Evolutionary conservation across 2,797 vertebrate genomes (phyloP), one percentile per base, ranked within the genome.

Genomic region (Serranus cabrilla): DNA sequence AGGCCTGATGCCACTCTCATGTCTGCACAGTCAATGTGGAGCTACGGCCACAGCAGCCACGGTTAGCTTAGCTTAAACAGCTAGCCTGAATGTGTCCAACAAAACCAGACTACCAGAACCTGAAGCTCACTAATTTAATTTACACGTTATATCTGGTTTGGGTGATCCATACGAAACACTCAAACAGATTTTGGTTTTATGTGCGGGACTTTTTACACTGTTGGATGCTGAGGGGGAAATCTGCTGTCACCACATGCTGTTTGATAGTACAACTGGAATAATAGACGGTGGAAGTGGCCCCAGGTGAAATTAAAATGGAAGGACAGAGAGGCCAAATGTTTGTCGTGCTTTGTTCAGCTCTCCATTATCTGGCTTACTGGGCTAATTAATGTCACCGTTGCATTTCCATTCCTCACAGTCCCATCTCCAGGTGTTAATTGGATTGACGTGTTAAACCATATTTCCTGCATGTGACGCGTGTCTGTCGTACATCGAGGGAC

Each of bases 341-440:
- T 63, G 46, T 70, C 8, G 0, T 1, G 3, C 49, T 64, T 39
- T 61, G 46, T 51, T 67, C 49, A 50, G 7, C 66, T 63, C 17
- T 3, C 5, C 23, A 55, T 82, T 40, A 49, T 76, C 46, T 25
- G 68, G 56, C 39, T 69, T 40, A 56, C 11, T 4, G 47, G 43
- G 61, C 52, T 79, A 71, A 80, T 82, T 80, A 51, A 62, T 74
- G 61, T 82, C 55, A 76, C 5, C 11, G 14, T 42, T 61, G n/a
- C 14, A 13, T 72, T 86, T 79, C 70, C 58, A 78, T 74, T 40
- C 31, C 63, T 65, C 69, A 75, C 16, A 20, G 69, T 56, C 42
- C 40, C 27, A 25, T 54, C 25, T 47, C 20, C 56, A 63, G 71
- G 82, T 82, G 76, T 89, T 85, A 78, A 88, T 81, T 86, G 77